Base-by-base conservation (phyloP, 2,113 vertebrate species). In the Cheirogaleus medius region DNA sequence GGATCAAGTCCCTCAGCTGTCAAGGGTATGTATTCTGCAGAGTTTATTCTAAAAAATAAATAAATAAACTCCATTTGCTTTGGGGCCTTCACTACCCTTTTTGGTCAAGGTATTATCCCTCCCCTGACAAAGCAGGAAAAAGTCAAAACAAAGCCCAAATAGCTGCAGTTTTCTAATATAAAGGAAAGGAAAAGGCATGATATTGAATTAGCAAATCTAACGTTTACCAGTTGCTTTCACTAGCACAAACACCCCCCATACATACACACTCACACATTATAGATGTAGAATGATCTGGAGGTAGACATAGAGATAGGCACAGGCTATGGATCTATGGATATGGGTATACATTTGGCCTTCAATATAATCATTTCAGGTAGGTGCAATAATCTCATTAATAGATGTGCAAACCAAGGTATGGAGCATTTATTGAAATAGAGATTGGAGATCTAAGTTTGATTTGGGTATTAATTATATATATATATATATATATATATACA, bases 11-110 rank as follows among this genome's bases (percentile, higher is more conserved):
- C 42, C 39, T 95, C 17, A 17, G 60, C 23, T 44, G 47, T 84
- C 71, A 42, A 83, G n/a, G 81, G 42, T 27, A 52, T 15, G 5
- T 34, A 60, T 77, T 73, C 56, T 93, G 34, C 69, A 95, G 96
- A 90, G 18, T 83, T 84, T 17, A 83, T 73, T 82, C 49, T 39
- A 85, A 23, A 91, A 94, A 37, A 83, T 44, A 91, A 96, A 73
- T 49, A 71, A 88, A 96, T 49, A 87, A 76, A 69, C 32, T 34
- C 29, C n/a, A 66, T 20, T 4, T 80, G 27, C 29, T 73, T 78
- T 77, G 74, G 64, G 58, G 21, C 6, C 56, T 96, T 82, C 18
- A 32, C 21, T 66, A 54, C 13, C 17, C 29, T 76, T 84, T 86
- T 60, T 54, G 14, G 21, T 92, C 34, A 52, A 74, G n/a, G 29